Evolutionary conservation across 2,113 vertebrate genomes (phyloP), one percentile per base, ranked within the genome.

Genomic region (Noctilio leporinus): DNA sequence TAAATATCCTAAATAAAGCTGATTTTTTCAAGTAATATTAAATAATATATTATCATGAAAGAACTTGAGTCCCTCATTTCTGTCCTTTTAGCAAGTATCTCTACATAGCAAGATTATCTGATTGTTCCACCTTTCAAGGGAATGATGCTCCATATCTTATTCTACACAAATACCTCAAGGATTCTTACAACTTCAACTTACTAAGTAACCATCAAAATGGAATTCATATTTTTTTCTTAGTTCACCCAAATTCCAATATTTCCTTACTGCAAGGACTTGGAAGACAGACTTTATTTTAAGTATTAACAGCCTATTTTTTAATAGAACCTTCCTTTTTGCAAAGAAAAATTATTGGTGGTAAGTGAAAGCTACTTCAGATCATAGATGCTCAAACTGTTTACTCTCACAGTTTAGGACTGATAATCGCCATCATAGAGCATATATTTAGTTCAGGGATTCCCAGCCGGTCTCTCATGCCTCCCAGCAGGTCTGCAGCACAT

Each of bases 21-120:
- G 14, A 88, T 89, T 87, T 96, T 95, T 89, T 62, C 33, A 88
- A 90, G 20, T 17, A 85, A 89, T 82, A 65, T 84, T 28, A 96
- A 91, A 67, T 80, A 89, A 65, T 69, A 69, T 9, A 69, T 43
- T 49, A 72, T 49, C 17, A 51, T 89, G 20, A 72, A 87, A 19
- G 28, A 9, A 95, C 17, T 1, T 30, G 65, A 89, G 33, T 70
- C 16, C 55, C 69, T 88, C 17, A 85, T 81, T 95, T 95, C 67
- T 55, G 38, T 95, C 53, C 10, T 92, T 92, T 67, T 7, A 91
- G 10, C 10, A 94, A 91, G 70, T 70, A 22, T 92, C 43, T 81
- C 33, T 86, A 45, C 47, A 64, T 10, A 70, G 40, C n/a, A 90
- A 92, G 92, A 85, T 76, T 72, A 62, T 24, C 55, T 76, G 45